Base-by-base conservation (phyloP, 2,888 invertebrate species). In the Sarcophaga caerulescens region DNA sequence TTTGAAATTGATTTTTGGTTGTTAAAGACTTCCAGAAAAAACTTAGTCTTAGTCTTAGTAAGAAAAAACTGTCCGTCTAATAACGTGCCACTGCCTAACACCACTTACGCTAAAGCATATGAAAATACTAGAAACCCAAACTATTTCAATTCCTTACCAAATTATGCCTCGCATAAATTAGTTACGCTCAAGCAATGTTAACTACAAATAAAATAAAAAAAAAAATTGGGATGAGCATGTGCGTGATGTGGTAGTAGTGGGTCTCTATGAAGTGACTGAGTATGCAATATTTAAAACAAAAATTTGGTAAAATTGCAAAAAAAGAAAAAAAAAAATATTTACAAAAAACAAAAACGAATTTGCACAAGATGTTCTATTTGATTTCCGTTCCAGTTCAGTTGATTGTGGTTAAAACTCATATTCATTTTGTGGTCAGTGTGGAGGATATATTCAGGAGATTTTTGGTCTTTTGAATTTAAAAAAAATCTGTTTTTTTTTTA, bases 381-480 rank as follows among this genome's bases (percentile, higher is more conserved):
- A 52, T 52, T 52, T 52, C 52, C 8, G 52, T 52, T 66, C 6
- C 21, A 59, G 68, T 68, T n/a, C 68, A 77, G 45, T 77, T 77
- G 68, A 52, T 69, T 77, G 77, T 35, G 77, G 69, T 62, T 77
- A 4, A 60, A 69, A 77, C 68, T 77, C 69, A 77, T 69, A 77
- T 69, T 2, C 23, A 62, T 60, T 77, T 69, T 65, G 65, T 65
- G 65, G 65, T 65, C 17, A 65, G 52, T 52, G 52, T 52, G 12
- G 12, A 17, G 4, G 52, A 52, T 52, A 10, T 4, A 52, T 17
- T 52, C 17, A 4, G 3, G 12, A 52, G 52, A 35, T 35, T 35
- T 52, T 52, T 52, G 52, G 17, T 52, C 17, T 52, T 52, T 52
- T 52, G 52, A 52, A 14, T 52, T 52, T 14, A 52, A 52, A 52